Evolutionary conservation across 1,140 invertebrate genomes (phyloP), one percentile per base, ranked within the genome.

Genomic region (Orussus abietinus): DNA sequence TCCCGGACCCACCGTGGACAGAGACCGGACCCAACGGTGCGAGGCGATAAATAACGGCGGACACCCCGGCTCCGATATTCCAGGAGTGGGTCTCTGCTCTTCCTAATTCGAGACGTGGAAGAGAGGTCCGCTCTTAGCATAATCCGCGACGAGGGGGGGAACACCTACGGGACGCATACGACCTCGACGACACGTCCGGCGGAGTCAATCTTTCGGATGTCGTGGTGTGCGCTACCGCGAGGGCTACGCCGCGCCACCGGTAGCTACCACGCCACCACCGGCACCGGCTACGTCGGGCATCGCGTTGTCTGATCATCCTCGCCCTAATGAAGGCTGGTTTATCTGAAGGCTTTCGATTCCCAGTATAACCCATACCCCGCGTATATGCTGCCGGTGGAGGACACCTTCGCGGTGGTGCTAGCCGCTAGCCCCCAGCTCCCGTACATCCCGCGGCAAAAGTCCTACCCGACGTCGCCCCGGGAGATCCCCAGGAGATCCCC

Each of bases 241-340:
- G 12, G 33, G 39, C 39, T 14, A 32, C 11, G 30, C 32, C 32
- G 30, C 17, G 53, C 55, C 49, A 53, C 42, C 36, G 28, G 31
- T 36, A 22, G 33, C 5, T 15, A 30, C 14, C 26, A 20, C 17
- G 29, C 17, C 39, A 45, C 42, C 53, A 49, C 47, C 45, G 56
- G 50, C 52, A 42, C 41, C 47, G 53, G 45, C 59, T 48, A 57
- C 55, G 55, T 54, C 57, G 56, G 52, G 45, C 64, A 73, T 73
- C 69, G 66, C 59, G 62, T 72, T 74, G 69, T 74, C 70, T 64
- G 69, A 74, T 72, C 70, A 72, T 70, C 66, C 69, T 65, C 64
- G 69, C 57, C 61, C 68, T 74, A 74, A 72, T 74, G 70, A 74
- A 72, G 69, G 58, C 61, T 71, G 68, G 55, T 74, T 74, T 72